phyloP scores from a whole-genome alignment of 2,888 invertebrate species.

The Epistrophe grossulariae region DNA sequence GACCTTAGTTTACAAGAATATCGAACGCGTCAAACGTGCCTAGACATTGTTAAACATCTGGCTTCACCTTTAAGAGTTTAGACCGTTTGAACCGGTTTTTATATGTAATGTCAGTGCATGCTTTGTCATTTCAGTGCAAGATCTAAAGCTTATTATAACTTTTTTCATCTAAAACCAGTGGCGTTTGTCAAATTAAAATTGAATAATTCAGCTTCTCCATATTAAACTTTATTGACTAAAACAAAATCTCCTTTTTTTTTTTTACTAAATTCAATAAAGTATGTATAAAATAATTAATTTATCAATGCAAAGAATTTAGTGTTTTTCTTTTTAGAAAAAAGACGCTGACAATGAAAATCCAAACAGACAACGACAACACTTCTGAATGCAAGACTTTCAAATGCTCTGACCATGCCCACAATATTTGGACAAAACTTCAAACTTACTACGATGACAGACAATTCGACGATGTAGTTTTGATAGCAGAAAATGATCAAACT shows the following conservation, averaged over 20 bases:
- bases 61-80: background rate
- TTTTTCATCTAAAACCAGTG: background rate
- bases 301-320: background rate
- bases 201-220: background rate
- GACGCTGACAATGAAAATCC: background rate
- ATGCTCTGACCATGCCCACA: background rate
- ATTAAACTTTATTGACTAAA: too few relatives aligned
- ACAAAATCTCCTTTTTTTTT: too few relatives aligned
- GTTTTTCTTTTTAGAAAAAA: background rate
- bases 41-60: background rate
- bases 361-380: background rate
- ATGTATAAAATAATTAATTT: background rate
- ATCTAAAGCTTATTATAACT: background rate
- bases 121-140: background rate
- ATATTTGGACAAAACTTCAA: slow-evolving; percentile 5
- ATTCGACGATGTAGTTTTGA: background rate
- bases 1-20: background rate
- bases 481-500: slow-evolving; percentile 9
- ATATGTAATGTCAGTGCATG: background rate
- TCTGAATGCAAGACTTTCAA: background rate
- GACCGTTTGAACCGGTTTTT: background rate
- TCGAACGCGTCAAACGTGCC: background rate
- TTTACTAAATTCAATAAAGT: background rate
- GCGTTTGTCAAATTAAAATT: background rate
- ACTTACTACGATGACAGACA: background rate